These are phyloP conservation scores for Paratrypauchen microcephalus DNA, from an alignment of 2,797 vertebrate genomes.

Conservation along the genomic window DNA sequence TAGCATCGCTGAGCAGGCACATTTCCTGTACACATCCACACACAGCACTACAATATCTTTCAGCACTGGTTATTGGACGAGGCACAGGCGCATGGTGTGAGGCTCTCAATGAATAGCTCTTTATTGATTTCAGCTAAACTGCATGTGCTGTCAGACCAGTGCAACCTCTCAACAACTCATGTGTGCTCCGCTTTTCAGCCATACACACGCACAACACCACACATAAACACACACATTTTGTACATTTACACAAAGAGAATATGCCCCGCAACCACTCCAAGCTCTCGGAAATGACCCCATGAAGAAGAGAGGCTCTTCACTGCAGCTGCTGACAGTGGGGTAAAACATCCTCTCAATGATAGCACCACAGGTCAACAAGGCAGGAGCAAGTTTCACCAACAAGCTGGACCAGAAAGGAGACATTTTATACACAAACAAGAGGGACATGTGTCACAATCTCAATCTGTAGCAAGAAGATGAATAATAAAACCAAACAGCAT, in stretches of 20 bases:
- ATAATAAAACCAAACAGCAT: neutral
- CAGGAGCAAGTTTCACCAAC: constrained; percentile 33
- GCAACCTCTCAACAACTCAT: constrained; percentile 60
- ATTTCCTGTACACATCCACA: constrained; percentile 32
- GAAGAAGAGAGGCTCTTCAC: constrained; percentile 61
- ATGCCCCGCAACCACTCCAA: constrained; percentile 43
- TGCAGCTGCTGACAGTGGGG: constrained; percentile 41
- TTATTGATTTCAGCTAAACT: constrained; percentile 75
- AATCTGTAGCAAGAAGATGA: neutral
- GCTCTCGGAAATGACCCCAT: constrained; percentile 57
- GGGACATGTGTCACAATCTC: neutral
- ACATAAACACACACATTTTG: constrained; percentile 26
- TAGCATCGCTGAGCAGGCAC: constrained; percentile 50
- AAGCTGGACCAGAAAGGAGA: constrained; percentile 37
- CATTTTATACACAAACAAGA: neutral
- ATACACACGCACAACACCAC: constrained; percentile 19
- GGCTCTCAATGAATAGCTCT: constrained; percentile 72
- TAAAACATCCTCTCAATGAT: constrained; percentile 70
- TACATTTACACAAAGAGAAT: constrained; percentile 16
- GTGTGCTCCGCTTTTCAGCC: constrained; percentile 38
- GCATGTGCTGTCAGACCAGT: constrained; percentile 54
- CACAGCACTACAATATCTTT: constrained; percentile 28
- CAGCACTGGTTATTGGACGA: constrained; percentile 54
- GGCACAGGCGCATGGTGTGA: constrained; percentile 47
- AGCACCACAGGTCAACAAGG: constrained; percentile 72